Conservation (phyloP, 1,140 invertebrate genomes). For the Gonatopus flavifemur region DNA sequence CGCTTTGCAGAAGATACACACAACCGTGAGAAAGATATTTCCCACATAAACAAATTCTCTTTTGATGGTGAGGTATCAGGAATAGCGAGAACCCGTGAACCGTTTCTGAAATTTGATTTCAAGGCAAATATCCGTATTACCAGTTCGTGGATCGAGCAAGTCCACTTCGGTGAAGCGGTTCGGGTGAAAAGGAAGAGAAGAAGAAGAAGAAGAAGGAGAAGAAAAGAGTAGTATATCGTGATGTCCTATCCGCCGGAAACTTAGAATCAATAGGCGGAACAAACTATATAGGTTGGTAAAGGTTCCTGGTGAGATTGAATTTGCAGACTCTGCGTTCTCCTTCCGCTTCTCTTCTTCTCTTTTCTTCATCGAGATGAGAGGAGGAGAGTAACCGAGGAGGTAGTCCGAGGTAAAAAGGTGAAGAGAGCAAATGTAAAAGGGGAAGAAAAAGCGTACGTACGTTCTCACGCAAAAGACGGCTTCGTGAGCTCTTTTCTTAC, state of each 20-base stretch:
- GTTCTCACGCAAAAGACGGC: too few species aligned
- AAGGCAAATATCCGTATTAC: too few species aligned
- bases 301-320: conserved; percentile 36
- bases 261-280: conserved; percentile 38
- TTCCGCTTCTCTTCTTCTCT: not conserved
- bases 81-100: too few species aligned
- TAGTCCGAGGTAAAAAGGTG: not conserved
- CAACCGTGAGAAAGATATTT: too few species aligned
- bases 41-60: too few species aligned
- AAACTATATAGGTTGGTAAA: conserved; percentile 33
- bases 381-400: conserved; percentile 11
- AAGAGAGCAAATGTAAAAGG: not conserved
- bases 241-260: too few species aligned
- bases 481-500: too few species aligned
- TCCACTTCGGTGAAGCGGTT: conserved; percentile 9
- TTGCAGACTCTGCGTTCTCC: conserved; percentile 28
- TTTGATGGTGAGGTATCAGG: too few species aligned
- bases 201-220: not conserved
- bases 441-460: not conserved
- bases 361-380: too few species aligned
- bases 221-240: not conserved
- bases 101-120: conserved; percentile 20
- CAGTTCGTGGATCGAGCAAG: too few species aligned
- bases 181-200: not conserved
- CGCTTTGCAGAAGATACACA: too few species aligned